Evolutionary conservation across 1,140 invertebrate species (phyloP).

Genomic region (Zaprionus africanus): DNA sequence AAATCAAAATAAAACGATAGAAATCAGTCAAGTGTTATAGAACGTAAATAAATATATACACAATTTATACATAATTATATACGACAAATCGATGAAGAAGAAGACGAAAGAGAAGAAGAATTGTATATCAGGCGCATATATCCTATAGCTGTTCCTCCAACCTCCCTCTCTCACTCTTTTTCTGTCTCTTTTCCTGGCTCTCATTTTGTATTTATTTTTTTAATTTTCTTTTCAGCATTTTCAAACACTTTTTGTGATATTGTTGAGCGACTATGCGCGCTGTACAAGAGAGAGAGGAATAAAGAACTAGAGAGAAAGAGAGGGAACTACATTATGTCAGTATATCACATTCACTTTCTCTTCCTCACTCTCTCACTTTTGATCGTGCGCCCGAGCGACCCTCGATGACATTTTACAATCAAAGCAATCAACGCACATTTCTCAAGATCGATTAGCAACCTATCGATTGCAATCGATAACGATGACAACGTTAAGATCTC

Average conservation of each 20-base stretch:
- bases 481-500: slow-evolving; percentile 34
- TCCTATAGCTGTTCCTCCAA: slow-evolving; percentile 1
- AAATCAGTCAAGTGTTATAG: slow-evolving; percentile 29
- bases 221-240: neutral
- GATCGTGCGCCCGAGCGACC: neutral
- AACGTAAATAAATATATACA: slow-evolving; percentile 24
- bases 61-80: slow-evolving; percentile 25
- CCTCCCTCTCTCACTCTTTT: slow-evolving; percentile 6
- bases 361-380: neutral
- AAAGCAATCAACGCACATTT: slow-evolving; percentile 24
- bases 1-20: slow-evolving; percentile 30
- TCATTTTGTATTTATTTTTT: neutral
- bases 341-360: slow-evolving; percentile 3
- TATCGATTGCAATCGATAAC: slow-evolving; percentile 16
- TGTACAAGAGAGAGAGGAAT: neutral
- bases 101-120: neutral
- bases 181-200: neutral
- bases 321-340: neutral
- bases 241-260: slow-evolving; percentile 8
- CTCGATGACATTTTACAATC: neutral
- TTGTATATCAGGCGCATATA: slow-evolving; percentile 27
- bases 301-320: neutral
- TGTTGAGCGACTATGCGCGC: neutral
- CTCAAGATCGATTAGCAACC: neutral
- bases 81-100: neutral